Base-by-base conservation (phyloP, 2,888 invertebrate genomes). In the Amiota mariae region DNA sequence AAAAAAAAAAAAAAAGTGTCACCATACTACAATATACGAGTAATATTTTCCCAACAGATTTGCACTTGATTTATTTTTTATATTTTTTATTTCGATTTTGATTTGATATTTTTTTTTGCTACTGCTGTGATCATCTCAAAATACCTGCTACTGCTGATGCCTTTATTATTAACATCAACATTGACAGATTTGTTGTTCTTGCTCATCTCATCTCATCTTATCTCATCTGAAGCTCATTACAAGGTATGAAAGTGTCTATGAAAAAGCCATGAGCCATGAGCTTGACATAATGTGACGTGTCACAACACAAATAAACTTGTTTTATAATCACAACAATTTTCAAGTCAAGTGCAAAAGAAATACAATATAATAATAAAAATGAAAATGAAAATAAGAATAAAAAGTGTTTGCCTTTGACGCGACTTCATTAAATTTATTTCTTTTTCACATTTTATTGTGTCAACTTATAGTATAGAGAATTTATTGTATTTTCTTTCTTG, bases 301-400 rank as follows among this genome's bases (percentile, higher is more conserved):
- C 66, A 49, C 12, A 49, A 49, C n/a, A 66, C 49, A 8, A 66
- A 66, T 66, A 66, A 66, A 36, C 66, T 48, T 49, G 15, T 49
- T 66, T 66, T 66, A 66, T 66, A 66, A 66, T 48, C 47, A 66
- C 66, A 18, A 48, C 66, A 11, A 66, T 66, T 66, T 66, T 15
- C 66, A 49, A 47, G 15, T 66, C 12, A 66, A 46, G 48, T 48
- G 48, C 8, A 66, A 61, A 66, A 49, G 18, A 49, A 11, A 49
- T 9, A 18, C 18, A 63, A 46, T 9, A 18, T 11, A 63, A 46
- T 59, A 1, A 36, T 24, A 24, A 20, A 24, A 24, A 36, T 36
- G 6, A 36, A 0, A 36, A 36, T 6, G 6, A 36, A 4, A 36
- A 36, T 36, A 36, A 36, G 0, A 36, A 11, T 13, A 11, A 59